These are phyloP conservation scores for Gymnodraco acuticeps DNA, from an alignment of 2,797 vertebrate species.

Conservation along the genomic window DNA sequence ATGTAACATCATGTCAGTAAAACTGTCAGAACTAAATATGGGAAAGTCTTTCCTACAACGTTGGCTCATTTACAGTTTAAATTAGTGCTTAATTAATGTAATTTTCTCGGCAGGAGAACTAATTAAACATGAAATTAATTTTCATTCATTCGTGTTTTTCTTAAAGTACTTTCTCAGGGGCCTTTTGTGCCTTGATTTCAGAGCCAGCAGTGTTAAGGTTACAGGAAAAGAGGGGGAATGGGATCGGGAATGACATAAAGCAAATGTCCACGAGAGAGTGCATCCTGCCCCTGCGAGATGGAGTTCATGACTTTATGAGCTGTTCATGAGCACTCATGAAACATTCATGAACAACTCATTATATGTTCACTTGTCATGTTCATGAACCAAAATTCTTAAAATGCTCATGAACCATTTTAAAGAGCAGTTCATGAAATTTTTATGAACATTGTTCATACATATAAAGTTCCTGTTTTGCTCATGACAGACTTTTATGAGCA, in stretches of 20 bases:
- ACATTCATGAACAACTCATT: too few relatives aligned
- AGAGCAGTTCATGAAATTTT: too few relatives aligned
- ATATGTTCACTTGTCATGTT: too few relatives aligned
- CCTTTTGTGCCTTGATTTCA: background rate
- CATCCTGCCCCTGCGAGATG: too few relatives aligned
- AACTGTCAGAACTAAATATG: background rate
- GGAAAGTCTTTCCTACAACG: background rate
- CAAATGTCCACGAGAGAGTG: background rate
- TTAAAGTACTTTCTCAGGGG: too few relatives aligned
- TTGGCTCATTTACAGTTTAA: slow-evolving; percentile 1
- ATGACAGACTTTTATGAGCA: too few relatives aligned
- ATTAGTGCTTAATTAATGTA: background rate
- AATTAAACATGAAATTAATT: background rate
- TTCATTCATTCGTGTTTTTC: background rate
- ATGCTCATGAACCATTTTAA: too few relatives aligned
- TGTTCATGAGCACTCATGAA: too few relatives aligned
- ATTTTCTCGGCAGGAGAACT: background rate
- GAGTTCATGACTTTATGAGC: too few relatives aligned
- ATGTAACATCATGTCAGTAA: background rate
- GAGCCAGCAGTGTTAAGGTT: background rate
- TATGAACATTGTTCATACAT: too few relatives aligned
- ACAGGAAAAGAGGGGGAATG: background rate
- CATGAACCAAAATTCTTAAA: too few relatives aligned
- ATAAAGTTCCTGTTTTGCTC: too few relatives aligned
- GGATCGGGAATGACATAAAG: background rate